These are phyloP conservation scores for Drosophila kuntzei DNA, from an alignment of 2,888 invertebrate genomes.

Conservation along the genomic window DNA sequence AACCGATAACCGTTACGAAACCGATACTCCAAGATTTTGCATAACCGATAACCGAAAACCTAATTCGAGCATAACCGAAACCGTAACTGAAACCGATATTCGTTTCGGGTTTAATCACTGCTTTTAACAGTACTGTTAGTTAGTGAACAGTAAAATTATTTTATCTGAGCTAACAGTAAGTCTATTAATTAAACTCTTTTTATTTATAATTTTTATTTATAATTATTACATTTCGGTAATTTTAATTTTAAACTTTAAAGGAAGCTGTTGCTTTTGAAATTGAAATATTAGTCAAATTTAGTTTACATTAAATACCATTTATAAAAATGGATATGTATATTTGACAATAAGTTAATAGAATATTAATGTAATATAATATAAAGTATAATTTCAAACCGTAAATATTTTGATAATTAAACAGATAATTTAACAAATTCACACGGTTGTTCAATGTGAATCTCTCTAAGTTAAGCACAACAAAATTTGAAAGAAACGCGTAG, in stretches of 20 bases:
- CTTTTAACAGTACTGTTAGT: background rate
- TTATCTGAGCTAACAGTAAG: background rate
- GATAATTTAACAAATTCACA: background rate
- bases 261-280: no score
- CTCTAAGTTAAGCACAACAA: background rate
- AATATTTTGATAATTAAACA: no score
- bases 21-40: no score
- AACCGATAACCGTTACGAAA: no score
- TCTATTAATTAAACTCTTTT: background rate
- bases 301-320: background rate
- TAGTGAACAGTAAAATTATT: background rate
- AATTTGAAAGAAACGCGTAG: conserved; percentile 3
- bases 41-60: no score
- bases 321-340: background rate
- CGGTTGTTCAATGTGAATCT: background rate
- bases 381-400: no score
- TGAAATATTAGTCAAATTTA: background rate
- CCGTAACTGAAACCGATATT: no score
- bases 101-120: no score
- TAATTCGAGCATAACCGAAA: no score
- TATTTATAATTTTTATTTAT: background rate
- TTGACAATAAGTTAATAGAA: background rate
- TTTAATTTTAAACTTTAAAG: no score
- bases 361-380: no score
- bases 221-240: background rate